A percentile compares a stretch with the other conserved stretches of the same genome.
These are phyloP conservation scores for Eurystomus gularis DNA, from an alignment of 2,113 vertebrate species.

Conservation along the genomic window DNA sequence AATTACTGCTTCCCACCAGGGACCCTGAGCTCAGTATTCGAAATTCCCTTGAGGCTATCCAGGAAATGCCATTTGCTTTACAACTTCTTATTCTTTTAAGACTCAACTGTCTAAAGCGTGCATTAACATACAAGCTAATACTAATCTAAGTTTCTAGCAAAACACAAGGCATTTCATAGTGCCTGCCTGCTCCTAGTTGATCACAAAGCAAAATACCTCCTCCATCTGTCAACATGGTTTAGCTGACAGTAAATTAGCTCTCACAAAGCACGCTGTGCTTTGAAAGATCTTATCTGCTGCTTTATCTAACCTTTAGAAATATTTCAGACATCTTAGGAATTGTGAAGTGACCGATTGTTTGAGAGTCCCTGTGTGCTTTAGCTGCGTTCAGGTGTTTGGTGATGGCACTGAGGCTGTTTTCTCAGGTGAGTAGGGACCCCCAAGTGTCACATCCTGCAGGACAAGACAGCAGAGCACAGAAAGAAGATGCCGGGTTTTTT, in stretches of 20 bases:
- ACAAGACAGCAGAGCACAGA: background rate
- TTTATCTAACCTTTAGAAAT: slow-evolving; percentile 79
- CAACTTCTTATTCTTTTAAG: slow-evolving; percentile 77
- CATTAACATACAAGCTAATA: slow-evolving; percentile 74
- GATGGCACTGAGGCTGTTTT: slow-evolving; percentile 58
- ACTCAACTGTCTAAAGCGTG: slow-evolving; percentile 73
- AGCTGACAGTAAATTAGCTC: slow-evolving; percentile 70
- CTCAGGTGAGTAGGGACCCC: slow-evolving; percentile 59
- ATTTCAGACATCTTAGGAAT: slow-evolving; percentile 78
- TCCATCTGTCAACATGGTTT: slow-evolving; percentile 72
- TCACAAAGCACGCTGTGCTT: slow-evolving; percentile 51
- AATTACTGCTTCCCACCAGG: slow-evolving; percentile 77
- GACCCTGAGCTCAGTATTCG: slow-evolving; percentile 73
- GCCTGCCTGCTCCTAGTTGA: slow-evolving; percentile 63
- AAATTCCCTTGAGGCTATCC: slow-evolving; percentile 76
- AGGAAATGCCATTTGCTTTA: slow-evolving; percentile 88
- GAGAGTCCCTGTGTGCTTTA: slow-evolving; percentile 52
- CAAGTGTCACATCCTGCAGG: background rate
- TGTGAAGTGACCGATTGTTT: slow-evolving; percentile 72
- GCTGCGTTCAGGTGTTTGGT: slow-evolving; percentile 67
- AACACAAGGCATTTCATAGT: slow-evolving; percentile 58
- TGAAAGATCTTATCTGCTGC: slow-evolving; percentile 73
- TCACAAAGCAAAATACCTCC: slow-evolving; percentile 60
- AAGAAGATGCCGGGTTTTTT: background rate
- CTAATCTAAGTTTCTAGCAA: slow-evolving; percentile 63